Percentiles rank a stretch among this genome's conserved stretches.
These are phyloP conservation scores for Apeira syringaria DNA, from an alignment of 2,888 invertebrate species.

Conservation along the genomic window DNA sequence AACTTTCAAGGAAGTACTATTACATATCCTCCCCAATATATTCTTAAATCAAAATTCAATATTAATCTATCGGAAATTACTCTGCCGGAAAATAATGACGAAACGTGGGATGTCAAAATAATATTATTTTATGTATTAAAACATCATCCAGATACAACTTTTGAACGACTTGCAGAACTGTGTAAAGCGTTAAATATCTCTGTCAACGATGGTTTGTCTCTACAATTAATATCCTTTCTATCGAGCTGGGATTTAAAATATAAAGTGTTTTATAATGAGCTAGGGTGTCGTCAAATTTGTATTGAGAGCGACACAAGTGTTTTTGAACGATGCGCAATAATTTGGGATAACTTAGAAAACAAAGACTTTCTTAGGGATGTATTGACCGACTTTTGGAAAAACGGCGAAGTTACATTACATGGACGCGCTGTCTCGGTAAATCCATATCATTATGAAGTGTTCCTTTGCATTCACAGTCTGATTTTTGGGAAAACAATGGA, in stretches of 20 bases:
- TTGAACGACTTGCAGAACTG: conserved; percentile 58
- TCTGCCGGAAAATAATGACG: conserved; percentile 69
- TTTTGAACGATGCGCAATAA: conserved; percentile 55
- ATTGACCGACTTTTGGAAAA: conserved; percentile 74
- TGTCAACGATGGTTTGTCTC: conserved; percentile 65
- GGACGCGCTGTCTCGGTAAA: conserved; percentile 69
- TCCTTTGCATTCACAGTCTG: conserved; percentile 67
- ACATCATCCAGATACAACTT: conserved; percentile 57
- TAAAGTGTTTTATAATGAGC: conserved; percentile 55
- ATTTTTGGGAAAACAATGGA: conserved; percentile 55
- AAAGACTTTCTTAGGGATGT: conserved; percentile 67
- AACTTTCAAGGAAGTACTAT: conserved; percentile 51
- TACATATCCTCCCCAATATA: conserved; percentile 64
- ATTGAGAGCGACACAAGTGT: conserved; percentile 55
- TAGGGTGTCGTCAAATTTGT: conserved; percentile 53
- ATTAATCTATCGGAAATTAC: conserved; percentile 69
- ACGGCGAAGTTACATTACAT: conserved; percentile 73
- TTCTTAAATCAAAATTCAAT: conserved; percentile 69
- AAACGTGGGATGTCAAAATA: conserved; percentile 76
- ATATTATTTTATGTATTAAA: conserved; percentile 69
- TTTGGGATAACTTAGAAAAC: conserved; percentile 71
- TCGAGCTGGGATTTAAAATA: conserved; percentile 71
- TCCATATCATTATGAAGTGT: conserved; percentile 77
- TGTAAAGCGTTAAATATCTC: conserved; percentile 66
- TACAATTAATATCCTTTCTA: conserved; percentile 66